Conservation (phyloP, 1,140 invertebrate genomes). For the Drosophila novamexicana region DNA sequence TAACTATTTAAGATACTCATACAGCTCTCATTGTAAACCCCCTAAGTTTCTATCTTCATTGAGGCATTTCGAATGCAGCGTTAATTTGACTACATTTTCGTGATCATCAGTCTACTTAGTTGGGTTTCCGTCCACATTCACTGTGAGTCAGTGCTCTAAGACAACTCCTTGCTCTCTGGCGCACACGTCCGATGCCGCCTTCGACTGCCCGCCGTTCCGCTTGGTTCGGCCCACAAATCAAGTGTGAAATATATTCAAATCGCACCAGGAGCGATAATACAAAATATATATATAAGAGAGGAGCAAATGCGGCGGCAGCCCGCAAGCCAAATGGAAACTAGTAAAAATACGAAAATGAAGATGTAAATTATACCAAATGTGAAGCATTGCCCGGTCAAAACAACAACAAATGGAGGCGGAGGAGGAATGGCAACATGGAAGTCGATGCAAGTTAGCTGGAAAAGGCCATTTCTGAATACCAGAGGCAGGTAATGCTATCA, state of each 20-base stretch:
- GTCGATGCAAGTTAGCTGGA: slow-evolving; percentile 33
- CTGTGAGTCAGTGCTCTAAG: slow-evolving; percentile 2
- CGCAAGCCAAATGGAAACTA: slow-evolving; percentile 47
- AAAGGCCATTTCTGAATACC: slow-evolving; percentile 71
- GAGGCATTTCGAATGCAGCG: slow-evolving; percentile 47
- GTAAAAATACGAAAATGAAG: slow-evolving; percentile 72
- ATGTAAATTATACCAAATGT: slow-evolving; percentile 80
- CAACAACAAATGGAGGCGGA: slow-evolving; percentile 10
- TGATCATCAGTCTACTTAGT: slow-evolving; percentile 61
- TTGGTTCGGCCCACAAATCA: slow-evolving; percentile 65
- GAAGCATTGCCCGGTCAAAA: slow-evolving; percentile 69
- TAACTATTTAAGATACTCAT: too few species aligned
- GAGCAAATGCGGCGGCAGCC: slow-evolving; percentile 34
- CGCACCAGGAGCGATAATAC: slow-evolving; percentile 56
- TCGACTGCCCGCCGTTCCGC: slow-evolving; percentile 39
- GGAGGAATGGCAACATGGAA: slow-evolving; percentile 38
- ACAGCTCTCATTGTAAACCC: too few species aligned
- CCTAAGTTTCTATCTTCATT: neutral
- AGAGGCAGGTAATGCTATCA: slow-evolving; percentile 83
- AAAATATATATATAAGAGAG: slow-evolving; percentile 6
- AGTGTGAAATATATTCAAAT: slow-evolving; percentile 77
- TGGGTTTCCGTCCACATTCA: slow-evolving; percentile 13
- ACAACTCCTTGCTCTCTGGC: slow-evolving; percentile 12
- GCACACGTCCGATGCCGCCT: slow-evolving; percentile 22
- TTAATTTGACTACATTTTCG: slow-evolving; percentile 71